phyloP scores from a whole-genome alignment of 2,888 invertebrate species.

The Agrenia bidenticulata region DNA sequence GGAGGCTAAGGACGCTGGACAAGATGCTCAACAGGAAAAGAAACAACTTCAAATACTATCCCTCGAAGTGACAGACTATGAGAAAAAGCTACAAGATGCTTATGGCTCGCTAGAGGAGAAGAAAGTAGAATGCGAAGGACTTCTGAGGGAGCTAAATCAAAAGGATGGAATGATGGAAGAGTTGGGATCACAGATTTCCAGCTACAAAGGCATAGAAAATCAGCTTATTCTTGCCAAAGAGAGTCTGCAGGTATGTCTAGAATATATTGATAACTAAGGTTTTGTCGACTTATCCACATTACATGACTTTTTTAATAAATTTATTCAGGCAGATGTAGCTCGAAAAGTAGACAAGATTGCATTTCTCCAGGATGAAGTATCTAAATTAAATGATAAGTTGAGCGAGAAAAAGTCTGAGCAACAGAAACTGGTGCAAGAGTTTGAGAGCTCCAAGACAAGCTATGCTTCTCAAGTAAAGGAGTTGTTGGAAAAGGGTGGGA shows the following conservation, averaged over 20 bases:
- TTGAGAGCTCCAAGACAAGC: conserved; percentile 42
- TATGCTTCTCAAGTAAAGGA: conserved; percentile 48
- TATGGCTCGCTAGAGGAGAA: conserved; percentile 43
- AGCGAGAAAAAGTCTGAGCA: conserved; percentile 46
- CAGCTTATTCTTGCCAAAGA: conserved; percentile 40
- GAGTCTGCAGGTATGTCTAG: conserved; percentile 44
- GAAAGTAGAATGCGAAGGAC: conserved; percentile 39
- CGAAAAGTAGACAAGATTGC: conserved; percentile 49
- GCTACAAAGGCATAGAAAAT: conserved; percentile 30
- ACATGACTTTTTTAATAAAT: neutral
- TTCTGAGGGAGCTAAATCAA: conserved; percentile 25
- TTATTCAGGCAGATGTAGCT: conserved; percentile 43
- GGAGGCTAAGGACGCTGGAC: conserved; percentile 41
- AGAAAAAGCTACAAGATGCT: conserved; percentile 48
- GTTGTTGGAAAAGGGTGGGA: conserved; percentile 41
- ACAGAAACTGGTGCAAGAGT: conserved; percentile 43
- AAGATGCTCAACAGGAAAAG: conserved; percentile 47
- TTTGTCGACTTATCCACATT: neutral
- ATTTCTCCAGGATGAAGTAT: conserved; percentile 49
- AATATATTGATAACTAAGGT: neutral
- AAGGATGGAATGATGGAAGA: conserved; percentile 35
- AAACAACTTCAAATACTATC: conserved; percentile 48
- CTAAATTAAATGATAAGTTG: conserved; percentile 46
- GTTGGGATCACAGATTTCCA: conserved; percentile 31
- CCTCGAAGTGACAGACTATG: conserved; percentile 51